Evolutionary conservation across 1,140 invertebrate genomes (phyloP).

Genomic region (Sweltsa coloradensis): DNA sequence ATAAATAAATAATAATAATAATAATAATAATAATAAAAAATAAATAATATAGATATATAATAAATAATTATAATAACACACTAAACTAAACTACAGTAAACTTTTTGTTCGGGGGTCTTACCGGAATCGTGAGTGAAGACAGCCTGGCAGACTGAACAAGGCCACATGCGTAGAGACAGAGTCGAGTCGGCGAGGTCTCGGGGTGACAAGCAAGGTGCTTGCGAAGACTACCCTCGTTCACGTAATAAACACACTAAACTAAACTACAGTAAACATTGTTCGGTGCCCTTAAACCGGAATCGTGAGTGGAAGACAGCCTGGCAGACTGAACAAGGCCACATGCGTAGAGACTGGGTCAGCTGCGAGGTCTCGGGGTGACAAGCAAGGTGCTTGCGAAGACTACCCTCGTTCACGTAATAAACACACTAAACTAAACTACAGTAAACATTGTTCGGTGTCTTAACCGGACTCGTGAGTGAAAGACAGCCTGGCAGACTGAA

Average conservation of each 20-base stretch:
- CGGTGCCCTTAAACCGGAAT: slow-evolving; percentile 85
- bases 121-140: slow-evolving; percentile 89
- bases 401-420: slow-evolving; percentile 91
- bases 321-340: slow-evolving; percentile 90
- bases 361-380: slow-evolving; percentile 85
- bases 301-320: slow-evolving; percentile 88
- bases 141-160: slow-evolving; percentile 85
- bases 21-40: too few relatives aligned
- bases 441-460: too few relatives aligned
- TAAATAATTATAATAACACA: too few relatives aligned
- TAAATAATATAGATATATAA: too few relatives aligned
- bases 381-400: slow-evolving; percentile 78
- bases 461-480: slow-evolving; percentile 87
- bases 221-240: slow-evolving; percentile 83
- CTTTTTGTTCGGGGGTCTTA: too few relatives aligned
- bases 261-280: too few relatives aligned
- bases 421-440: too few relatives aligned
- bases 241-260: too few relatives aligned
- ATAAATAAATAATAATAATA: too few relatives aligned
- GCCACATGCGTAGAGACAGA: too few relatives aligned
- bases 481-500: slow-evolving; percentile 85
- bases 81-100: too few relatives aligned
- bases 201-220: slow-evolving; percentile 88
- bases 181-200: slow-evolving; percentile 76
- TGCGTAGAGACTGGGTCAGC: slow-evolving; percentile 69